These are phyloP conservation scores for Lichenostomus cassidix DNA, from an alignment of 2,113 vertebrate species.

Conservation along the genomic window DNA sequence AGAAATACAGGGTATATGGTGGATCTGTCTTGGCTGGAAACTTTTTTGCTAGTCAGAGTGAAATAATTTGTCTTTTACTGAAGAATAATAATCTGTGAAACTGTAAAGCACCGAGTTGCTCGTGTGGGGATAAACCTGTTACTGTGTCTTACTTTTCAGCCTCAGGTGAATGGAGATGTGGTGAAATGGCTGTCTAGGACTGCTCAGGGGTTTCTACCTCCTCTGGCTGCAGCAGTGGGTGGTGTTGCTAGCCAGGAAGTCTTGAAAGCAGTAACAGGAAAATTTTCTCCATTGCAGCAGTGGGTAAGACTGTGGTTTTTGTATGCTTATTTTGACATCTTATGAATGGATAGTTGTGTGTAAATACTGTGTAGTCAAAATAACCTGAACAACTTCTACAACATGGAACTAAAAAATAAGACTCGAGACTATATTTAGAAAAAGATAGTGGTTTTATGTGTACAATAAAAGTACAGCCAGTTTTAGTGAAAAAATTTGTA, in stretches of 20 bases:
- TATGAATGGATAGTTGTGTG: neutral
- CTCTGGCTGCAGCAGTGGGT: constrained; percentile 89
- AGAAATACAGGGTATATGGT: neutral
- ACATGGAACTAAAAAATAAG: neutral
- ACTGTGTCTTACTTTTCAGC: constrained; percentile 60
- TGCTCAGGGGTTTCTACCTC: constrained; percentile 85
- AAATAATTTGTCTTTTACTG: neutral
- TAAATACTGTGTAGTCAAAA: neutral
- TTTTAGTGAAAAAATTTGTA: neutral
- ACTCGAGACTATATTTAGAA: neutral
- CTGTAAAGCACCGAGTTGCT: neutral
- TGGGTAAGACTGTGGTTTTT: constrained; percentile 81
- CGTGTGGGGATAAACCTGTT: neutral
- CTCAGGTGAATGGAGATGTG: constrained; percentile 79
- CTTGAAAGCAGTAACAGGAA: constrained; percentile 95
- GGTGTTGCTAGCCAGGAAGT: constrained; percentile 95
- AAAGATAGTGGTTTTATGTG: neutral
- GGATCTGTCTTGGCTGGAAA: neutral
- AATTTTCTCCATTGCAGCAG: constrained; percentile 95
- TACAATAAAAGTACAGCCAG: neutral
- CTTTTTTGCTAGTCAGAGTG: neutral
- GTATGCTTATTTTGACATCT: neutral
- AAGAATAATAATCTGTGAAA: neutral
- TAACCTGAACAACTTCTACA: neutral
- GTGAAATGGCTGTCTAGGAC: constrained; percentile 87